Evolutionary conservation across 2,797 vertebrate species (phyloP), one percentile per base, ranked within the genome.

Genomic region (Myripristis jacobus): DNA sequence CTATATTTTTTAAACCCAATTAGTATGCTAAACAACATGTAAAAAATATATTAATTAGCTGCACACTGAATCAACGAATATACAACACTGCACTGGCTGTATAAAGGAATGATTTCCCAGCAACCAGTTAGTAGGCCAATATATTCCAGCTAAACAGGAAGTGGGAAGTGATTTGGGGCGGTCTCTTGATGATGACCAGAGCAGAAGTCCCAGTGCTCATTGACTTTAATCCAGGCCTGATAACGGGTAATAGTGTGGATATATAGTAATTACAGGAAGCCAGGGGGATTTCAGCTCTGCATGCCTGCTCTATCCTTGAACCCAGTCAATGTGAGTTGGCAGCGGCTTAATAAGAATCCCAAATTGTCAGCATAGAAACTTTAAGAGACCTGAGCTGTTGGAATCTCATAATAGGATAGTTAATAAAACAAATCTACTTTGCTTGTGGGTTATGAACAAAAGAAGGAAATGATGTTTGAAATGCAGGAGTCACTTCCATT

Each of bases 201-300:
- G 71, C 87, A 92, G 62, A 82, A 82, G 83, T 87, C 88, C 85
- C 86, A 66, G 70, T 43, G 75, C 90, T 91, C 87, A 89, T 84
- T 87, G 87, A 89, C 88, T 91, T n/a, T 92, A 90, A 92, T 88
- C 87, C 86, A 9, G 76, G 66, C 86, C 81, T 88, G 88, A 91
- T 92, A 89, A 90, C 54, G 58, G 80, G 68, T 90, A 91, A 91
- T 91, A 91, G 86, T 79, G 65, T 89, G 86, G 81, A 89, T 91
- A 84, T 89, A 77, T 79, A 88, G 85, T 91, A 91, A 91, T 93
- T 92, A 89, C 87, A 83, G 60, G 82, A 87, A 83, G 73, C 85
- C 77, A 69, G 64, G 31, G 85, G 86, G 88, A 89, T 87, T 85
- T 84, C 64, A 47, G 57, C 19, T 4, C 75, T 36, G 79, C 68